A percentile compares a stretch with the other conserved stretches of the same genome.
These are phyloP conservation scores for Neoarius graeffei DNA, from an alignment of 2,113 vertebrate genomes.

Conservation along the genomic window DNA sequence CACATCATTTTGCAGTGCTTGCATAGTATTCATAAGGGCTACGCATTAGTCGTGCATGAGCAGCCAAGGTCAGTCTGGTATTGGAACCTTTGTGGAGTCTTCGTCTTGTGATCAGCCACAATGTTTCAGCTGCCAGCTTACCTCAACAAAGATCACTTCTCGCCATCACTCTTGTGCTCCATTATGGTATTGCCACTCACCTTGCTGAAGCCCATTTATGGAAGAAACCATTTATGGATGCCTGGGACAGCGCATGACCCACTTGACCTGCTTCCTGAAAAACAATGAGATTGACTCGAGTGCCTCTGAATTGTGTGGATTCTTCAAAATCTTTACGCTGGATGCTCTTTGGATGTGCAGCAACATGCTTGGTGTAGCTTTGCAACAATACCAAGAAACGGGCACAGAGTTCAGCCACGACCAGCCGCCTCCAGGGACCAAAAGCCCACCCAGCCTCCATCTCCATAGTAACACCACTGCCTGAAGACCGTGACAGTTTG, in stretches of 20 bases:
- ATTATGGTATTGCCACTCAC: not conserved
- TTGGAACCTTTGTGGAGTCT: slow-evolving; percentile 33
- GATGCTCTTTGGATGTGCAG: slow-evolving; percentile 69
- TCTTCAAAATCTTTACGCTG: slow-evolving; percentile 54
- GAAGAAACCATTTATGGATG: slow-evolving; percentile 8
- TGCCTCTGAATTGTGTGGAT: slow-evolving; percentile 33
- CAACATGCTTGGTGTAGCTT: slow-evolving; percentile 70
- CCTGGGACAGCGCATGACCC: slow-evolving; percentile 22
- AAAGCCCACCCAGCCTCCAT: slow-evolving; percentile 66
- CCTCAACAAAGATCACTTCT: slow-evolving; percentile 30
- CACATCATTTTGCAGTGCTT: not conserved
- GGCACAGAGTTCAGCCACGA: slow-evolving; percentile 51
- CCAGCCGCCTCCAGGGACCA: slow-evolving; percentile 72
- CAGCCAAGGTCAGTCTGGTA: slow-evolving; percentile 57
- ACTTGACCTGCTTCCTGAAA: not conserved
- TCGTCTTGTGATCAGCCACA: slow-evolving; percentile 24
- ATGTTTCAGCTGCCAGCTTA: slow-evolving; percentile 19
- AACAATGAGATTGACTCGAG: slow-evolving; percentile 1
- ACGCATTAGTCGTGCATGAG: slow-evolving; percentile 65
- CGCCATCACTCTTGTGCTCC: slow-evolving; percentile 3
- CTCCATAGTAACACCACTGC: slow-evolving; percentile 71
- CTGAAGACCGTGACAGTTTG: slow-evolving; percentile 53
- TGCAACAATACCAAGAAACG: slow-evolving; percentile 57
- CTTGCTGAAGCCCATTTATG: slow-evolving; percentile 1
- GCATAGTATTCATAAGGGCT: slow-evolving; percentile 76